phyloP scores from a whole-genome alignment of 2,113 vertebrate species.

The Chiloscyllium plagiosum region DNA sequence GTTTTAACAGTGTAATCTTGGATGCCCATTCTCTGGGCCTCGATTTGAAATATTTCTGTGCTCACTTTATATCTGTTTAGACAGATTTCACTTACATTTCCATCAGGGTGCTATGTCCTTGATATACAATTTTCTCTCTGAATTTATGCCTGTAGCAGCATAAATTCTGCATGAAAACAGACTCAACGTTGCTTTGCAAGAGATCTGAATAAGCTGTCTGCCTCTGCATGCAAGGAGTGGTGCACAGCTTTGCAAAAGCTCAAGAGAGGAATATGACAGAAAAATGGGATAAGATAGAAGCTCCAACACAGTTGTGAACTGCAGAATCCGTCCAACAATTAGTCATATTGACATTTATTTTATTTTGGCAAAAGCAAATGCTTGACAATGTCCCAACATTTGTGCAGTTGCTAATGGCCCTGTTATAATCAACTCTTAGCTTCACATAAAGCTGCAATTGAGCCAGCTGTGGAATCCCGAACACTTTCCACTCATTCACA shows the following conservation, averaged over 20 bases:
- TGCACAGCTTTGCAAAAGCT: neutral
- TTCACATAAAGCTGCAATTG: neutral
- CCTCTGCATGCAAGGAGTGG: neutral
- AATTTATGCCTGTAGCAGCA: neutral
- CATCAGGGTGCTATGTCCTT: neutral
- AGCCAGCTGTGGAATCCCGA: neutral
- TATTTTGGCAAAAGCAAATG: neutral
- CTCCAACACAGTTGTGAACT: neutral
- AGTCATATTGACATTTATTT: neutral
- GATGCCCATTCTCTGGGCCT: neutral
- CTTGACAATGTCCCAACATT: neutral
- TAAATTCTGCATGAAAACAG: neutral
- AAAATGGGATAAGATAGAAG: neutral
- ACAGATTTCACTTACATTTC: neutral
- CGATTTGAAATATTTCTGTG: neutral
- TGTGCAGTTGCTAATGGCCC: neutral
- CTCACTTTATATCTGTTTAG: neutral
- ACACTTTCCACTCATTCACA: neutral
- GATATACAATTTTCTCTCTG: neutral
- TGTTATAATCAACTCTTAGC: neutral
- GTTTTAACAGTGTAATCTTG: neutral
- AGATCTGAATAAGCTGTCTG: neutral
- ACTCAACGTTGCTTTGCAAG: neutral
- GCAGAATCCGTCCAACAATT: neutral
- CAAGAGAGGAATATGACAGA: neutral